Evolutionary conservation across 2,113 vertebrate genomes (phyloP).

Genomic region (Periophthalmus modestus): DNA sequence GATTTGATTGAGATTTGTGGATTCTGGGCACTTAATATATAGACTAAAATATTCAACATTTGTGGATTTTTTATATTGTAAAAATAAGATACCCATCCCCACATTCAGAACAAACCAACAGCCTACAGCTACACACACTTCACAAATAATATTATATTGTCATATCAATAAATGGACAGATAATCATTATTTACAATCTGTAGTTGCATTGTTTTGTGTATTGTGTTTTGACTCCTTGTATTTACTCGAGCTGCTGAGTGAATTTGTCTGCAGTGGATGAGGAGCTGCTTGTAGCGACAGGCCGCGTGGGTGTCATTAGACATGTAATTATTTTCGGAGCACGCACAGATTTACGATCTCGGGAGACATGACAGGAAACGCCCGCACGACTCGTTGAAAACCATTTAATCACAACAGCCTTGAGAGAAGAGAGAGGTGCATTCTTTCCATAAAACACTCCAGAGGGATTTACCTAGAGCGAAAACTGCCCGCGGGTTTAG

Average conservation of each 20-base stretch:
- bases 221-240: neutral
- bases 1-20: too few species aligned
- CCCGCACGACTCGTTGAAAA: slow-evolving; percentile 6
- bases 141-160: too few species aligned
- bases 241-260: neutral
- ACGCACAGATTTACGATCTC: slow-evolving; percentile 5
- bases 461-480: neutral
- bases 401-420: slow-evolving; percentile 1
- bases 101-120: too few species aligned
- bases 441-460: slow-evolving; percentile 5
- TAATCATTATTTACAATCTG: neutral
- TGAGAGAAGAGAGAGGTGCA: neutral
- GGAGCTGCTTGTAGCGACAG: slow-evolving; percentile 5
- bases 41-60: too few species aligned
- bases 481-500: neutral
- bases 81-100: too few species aligned
- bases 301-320: slow-evolving; percentile 3
- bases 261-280: neutral
- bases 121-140: too few species aligned
- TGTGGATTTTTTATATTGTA: too few species aligned
- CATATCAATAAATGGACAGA: neutral
- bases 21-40: too few species aligned
- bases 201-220: neutral
- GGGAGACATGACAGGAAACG: slow-evolving; percentile 7
- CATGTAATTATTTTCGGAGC: slow-evolving; percentile 13